phyloP scores from a whole-genome alignment of 1,140 invertebrate genomes.

The Caenorhabditis latens region DNA sequence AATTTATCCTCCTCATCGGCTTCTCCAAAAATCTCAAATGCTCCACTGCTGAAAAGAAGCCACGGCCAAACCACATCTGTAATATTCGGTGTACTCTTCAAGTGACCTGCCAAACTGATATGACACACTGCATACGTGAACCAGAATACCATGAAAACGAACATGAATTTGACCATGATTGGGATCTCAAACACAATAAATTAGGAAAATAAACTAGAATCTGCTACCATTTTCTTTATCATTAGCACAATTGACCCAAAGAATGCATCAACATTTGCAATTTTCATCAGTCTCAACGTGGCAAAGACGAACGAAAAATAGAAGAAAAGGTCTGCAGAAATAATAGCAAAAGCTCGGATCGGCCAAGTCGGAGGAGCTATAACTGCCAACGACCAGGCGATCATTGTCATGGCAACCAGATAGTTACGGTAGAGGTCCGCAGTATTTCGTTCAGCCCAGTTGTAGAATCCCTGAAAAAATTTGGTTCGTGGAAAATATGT shows the following conservation, averaged over 20 bases:
- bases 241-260: slow-evolving; percentile 54
- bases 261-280: slow-evolving; percentile 51
- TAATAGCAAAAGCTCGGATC: slow-evolving; percentile 11
- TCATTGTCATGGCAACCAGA: slow-evolving; percentile 43
- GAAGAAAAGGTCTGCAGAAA: slow-evolving; percentile 55
- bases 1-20: slow-evolving; percentile 52
- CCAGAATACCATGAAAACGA: slow-evolving; percentile 58
- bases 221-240: slow-evolving; percentile 59
- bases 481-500: not conserved
- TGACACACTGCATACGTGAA: slow-evolving; percentile 54
- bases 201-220: not conserved
- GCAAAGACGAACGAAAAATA: slow-evolving; percentile 57
- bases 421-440: slow-evolving; percentile 55
- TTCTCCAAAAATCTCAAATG: slow-evolving; percentile 61
- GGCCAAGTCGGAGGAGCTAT: not conserved
- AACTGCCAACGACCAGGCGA: slow-evolving; percentile 21
- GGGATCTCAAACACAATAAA: slow-evolving; percentile 19
- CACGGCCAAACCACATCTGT: slow-evolving; percentile 46
- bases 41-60: slow-evolving; percentile 53
- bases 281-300: slow-evolving; percentile 37
- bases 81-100: slow-evolving; percentile 38
- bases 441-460: slow-evolving; percentile 24
- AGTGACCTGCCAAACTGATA: slow-evolving; percentile 58
- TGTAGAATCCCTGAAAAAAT: slow-evolving; percentile 26
- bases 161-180: slow-evolving; percentile 58